These are phyloP conservation scores for Epirrhoe tristata DNA, from an alignment of 2,888 invertebrate species.

Conservation along the genomic window DNA sequence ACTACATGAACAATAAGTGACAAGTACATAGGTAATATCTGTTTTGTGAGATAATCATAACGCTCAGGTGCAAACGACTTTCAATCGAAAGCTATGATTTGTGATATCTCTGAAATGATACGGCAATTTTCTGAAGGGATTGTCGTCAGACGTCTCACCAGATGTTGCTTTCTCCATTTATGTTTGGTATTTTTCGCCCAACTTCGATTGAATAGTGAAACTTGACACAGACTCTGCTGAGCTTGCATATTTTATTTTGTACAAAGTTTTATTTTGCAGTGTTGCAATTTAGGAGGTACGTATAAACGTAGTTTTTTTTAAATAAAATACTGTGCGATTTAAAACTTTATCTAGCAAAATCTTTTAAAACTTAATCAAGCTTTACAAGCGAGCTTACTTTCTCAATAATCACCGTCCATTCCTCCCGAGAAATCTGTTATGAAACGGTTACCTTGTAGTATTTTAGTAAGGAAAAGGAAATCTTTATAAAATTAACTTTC, in stretches of 20 bases:
- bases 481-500: conserved; percentile 31
- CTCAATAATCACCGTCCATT: conserved; percentile 18
- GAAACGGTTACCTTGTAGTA: conserved; percentile 17
- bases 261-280: too few species aligned
- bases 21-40: not conserved
- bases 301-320: too few species aligned
- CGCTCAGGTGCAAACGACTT: conserved; percentile 4
- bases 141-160: not conserved
- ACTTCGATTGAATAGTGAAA: not conserved
- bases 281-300: too few species aligned
- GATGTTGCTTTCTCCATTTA: not conserved
- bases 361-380: not conserved
- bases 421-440: conserved; percentile 17
- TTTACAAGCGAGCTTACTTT: conserved; percentile 6
- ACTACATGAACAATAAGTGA: not conserved
- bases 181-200: not conserved
- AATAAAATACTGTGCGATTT: not conserved
- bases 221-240: not conserved
- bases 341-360: not conserved
- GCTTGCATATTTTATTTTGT: too few species aligned
- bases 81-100: conserved; percentile 14
- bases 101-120: conserved; percentile 11
- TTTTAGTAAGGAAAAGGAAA: conserved; percentile 33
- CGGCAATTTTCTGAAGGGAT: conserved; percentile 15
- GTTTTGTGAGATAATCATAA: conserved; percentile 7